Percentiles rank a stretch among this genome's conserved stretches.
phyloP scores from a whole-genome alignment of 2,113 vertebrate species.

The Apodemus speciosus region DNA sequence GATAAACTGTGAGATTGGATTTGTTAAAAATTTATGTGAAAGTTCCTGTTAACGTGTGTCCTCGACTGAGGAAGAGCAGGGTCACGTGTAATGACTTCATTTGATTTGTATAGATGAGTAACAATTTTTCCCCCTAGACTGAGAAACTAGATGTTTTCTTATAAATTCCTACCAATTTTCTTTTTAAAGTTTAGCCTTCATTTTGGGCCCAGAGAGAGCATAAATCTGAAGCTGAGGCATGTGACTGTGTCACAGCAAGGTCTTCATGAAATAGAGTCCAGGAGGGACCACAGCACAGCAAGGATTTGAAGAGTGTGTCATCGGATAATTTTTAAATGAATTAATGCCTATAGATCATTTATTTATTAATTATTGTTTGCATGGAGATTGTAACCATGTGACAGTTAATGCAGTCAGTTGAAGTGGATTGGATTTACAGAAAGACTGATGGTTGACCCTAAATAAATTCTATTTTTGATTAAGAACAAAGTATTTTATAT shows the following conservation, averaged over 20 bases:
- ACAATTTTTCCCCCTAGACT: conserved; percentile 1
- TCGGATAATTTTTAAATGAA: conserved; percentile 5
- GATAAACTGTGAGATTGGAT: conserved; percentile 42
- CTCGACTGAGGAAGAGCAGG: conserved; percentile 35
- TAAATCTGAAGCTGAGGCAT: conserved; percentile 66
- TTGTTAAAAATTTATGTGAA: conserved; percentile 48
- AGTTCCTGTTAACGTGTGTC: conserved; percentile 2
- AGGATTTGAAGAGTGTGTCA: neutral
- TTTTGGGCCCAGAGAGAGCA: conserved; percentile 48
- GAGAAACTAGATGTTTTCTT: conserved; percentile 64
- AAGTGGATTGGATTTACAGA: conserved; percentile 30
- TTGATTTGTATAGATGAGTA: conserved; percentile 69
- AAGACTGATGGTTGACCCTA: neutral
- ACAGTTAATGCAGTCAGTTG: neutral
- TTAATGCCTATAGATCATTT: neutral
- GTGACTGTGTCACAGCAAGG: conserved; percentile 38
- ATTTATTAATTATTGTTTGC: neutral
- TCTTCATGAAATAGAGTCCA: conserved; percentile 48
- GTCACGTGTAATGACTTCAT: conserved; percentile 69
- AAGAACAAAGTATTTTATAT: neutral
- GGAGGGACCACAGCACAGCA: neutral
- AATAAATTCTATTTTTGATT: conserved; percentile 21
- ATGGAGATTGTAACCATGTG: neutral
- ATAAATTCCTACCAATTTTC: conserved; percentile 58
- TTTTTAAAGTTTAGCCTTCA: conserved; percentile 66